phyloP scores from a whole-genome alignment of 2,888 invertebrate species.

The Platycheirus albimanus region DNA sequence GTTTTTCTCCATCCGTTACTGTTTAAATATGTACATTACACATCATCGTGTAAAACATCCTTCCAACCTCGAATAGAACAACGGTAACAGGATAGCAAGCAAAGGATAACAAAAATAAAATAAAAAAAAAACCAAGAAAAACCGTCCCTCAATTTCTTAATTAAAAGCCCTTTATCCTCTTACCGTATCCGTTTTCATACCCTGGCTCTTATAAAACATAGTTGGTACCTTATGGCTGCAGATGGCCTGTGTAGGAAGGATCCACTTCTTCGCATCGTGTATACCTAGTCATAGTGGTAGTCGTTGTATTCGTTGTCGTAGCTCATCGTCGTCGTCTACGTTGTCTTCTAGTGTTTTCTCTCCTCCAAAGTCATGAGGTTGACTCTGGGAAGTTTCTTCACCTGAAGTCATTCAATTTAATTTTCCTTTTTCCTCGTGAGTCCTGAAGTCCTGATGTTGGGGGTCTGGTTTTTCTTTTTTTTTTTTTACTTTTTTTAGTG shows the following conservation, averaged over 20 bases:
- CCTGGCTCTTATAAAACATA: neutral
- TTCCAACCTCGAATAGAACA: conserved; percentile 21
- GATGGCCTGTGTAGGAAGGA: conserved; percentile 52
- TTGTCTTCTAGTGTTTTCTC: conserved; percentile 29
- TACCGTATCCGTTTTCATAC: conserved; percentile 73
- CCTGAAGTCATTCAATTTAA: conserved; percentile 74
- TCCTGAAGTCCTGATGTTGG: conserved; percentile 13
- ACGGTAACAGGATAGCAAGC: conserved; percentile 51
- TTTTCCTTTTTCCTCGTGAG: conserved; percentile 36
- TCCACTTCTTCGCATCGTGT: conserved; percentile 54
- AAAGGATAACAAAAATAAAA: conserved; percentile 51
- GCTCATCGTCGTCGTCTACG: conserved; percentile 8
- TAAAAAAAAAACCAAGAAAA: conserved; percentile 45
- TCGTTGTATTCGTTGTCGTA: conserved; percentile 23
- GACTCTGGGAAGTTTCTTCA: conserved; percentile 72
- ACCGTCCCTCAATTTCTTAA: conserved; percentile 73
- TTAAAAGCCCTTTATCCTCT: conserved; percentile 74
- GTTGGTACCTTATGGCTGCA: conserved; percentile 46
- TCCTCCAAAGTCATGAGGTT: conserved; percentile 59
- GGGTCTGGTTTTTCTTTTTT: conserved; percentile 17
- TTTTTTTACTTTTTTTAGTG: conserved; percentile 13
- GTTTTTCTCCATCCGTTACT: conserved; percentile 18
- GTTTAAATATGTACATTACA: conserved; percentile 72
- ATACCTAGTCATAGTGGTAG: too few relatives aligned
- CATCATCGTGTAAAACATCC: conserved; percentile 70